phyloP scores from a whole-genome alignment of 2,113 vertebrate species.

The Baryphthengus martii region DNA sequence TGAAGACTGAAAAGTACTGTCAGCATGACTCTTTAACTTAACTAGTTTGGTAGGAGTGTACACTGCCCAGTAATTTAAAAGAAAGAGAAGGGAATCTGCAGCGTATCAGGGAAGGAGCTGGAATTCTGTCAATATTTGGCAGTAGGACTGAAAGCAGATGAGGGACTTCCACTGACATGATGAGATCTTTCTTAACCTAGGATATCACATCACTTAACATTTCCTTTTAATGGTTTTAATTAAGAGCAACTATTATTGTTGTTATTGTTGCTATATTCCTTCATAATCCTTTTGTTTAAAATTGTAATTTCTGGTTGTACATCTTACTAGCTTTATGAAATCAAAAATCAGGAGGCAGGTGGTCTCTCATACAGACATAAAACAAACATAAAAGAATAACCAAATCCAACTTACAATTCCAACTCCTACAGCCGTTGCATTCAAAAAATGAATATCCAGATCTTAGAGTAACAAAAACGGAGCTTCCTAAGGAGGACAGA shows the following conservation, averaged over 20 bases:
- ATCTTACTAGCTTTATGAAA: background rate
- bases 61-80: background rate
- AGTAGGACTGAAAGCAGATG: background rate
- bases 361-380: background rate
- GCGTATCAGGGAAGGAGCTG: background rate
- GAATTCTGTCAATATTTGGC: background rate
- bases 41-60: background rate
- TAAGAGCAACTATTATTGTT: background rate
- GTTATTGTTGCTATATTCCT: background rate
- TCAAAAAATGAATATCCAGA: background rate
- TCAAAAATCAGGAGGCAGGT: background rate
- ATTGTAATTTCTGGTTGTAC: background rate
- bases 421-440: background rate
- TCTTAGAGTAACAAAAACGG: background rate
- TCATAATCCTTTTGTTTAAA: background rate
- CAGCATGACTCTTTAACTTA: background rate
- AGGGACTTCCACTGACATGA: background rate
- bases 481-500: background rate
- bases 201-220: background rate
- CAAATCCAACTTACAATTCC: background rate
- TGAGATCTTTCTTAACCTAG: background rate
- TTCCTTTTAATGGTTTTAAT: background rate
- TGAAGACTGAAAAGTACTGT: background rate
- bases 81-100: background rate
- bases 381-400: background rate